Evolutionary conservation across 2,113 vertebrate genomes (phyloP).

Genomic region (Felis catus): DNA sequence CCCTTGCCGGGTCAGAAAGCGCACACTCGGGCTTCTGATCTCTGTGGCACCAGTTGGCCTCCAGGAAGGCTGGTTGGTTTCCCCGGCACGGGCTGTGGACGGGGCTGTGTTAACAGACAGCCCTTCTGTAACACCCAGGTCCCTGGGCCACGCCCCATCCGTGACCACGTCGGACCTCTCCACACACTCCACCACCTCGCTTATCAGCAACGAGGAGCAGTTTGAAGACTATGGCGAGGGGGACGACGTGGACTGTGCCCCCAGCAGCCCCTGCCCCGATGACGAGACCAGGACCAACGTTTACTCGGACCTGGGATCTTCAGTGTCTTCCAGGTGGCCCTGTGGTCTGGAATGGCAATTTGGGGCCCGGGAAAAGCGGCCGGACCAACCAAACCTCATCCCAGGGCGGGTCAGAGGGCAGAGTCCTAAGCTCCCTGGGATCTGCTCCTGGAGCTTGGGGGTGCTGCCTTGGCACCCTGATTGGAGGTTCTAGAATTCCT

Average conservation of each 20-base stretch:
- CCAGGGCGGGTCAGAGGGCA: neutral
- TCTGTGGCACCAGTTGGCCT: accelerated
- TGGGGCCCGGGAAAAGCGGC: neutral
- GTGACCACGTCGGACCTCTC: conserved; percentile 92
- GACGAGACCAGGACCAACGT: conserved; percentile 94
- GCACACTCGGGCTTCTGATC: accelerated
- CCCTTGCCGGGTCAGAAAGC: neutral
- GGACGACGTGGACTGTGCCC: conserved; percentile 93
- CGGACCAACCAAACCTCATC: neutral
- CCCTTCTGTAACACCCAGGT: conserved; percentile 81
- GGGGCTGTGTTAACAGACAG: accelerated
- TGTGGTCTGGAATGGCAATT: neutral
- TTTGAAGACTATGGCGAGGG: conserved; percentile 99
- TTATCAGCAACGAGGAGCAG: conserved; percentile 96
- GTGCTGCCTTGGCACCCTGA: neutral
- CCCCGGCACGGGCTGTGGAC: accelerated
- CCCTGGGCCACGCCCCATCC: conserved; percentile 88
- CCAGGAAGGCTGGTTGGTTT: neutral
- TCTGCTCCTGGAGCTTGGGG: neutral
- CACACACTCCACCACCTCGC: conserved; percentile 93
- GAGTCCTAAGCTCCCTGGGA: neutral
- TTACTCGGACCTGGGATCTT: conserved; percentile 96
- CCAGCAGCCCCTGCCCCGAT: conserved; percentile 94
- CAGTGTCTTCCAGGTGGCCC: conserved; percentile 94
- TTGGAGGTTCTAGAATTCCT: neutral